Evolutionary conservation across 2,797 vertebrate genomes (phyloP).

Genomic region (Ceyx erithaca): DNA sequence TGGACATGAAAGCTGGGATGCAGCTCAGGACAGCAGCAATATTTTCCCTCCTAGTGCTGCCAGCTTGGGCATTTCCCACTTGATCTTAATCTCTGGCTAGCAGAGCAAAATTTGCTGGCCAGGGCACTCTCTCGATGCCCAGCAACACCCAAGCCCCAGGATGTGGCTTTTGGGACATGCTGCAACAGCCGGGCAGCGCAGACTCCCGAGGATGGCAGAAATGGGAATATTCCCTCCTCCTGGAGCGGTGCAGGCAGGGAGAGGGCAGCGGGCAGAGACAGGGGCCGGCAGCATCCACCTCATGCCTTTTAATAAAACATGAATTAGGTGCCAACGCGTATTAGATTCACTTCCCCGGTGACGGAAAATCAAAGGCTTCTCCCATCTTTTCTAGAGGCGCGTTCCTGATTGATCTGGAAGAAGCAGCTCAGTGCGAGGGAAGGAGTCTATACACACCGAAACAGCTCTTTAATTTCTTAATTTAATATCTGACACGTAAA

Average conservation of each 20-base stretch:
- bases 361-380: constrained; percentile 79
- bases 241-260: accelerated
- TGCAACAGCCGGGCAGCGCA: accelerated
- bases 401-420: constrained; percentile 76
- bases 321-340: constrained; percentile 70
- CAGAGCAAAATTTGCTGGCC: not conserved
- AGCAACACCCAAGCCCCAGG: accelerated
- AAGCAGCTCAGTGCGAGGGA: constrained; percentile 59
- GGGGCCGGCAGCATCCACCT: constrained; percentile 42
- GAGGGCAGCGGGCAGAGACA: constrained; percentile 35
- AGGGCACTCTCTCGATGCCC: accelerated
- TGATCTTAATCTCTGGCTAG: not conserved
- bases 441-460: constrained; percentile 75
- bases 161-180: not conserved
- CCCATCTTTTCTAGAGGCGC: constrained; percentile 73
- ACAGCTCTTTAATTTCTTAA: constrained; percentile 83
- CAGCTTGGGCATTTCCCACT: not conserved
- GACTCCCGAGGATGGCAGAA: accelerated
- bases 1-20: not conserved
- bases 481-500: constrained; percentile 87
- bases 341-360: constrained; percentile 73
- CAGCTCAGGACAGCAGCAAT: not conserved
- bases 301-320: constrained; percentile 78
- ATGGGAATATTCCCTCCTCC: not conserved
- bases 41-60: not conserved